Base-by-base conservation (phyloP, 2,888 invertebrate genomes). In the Tenthredo mesomela region DNA sequence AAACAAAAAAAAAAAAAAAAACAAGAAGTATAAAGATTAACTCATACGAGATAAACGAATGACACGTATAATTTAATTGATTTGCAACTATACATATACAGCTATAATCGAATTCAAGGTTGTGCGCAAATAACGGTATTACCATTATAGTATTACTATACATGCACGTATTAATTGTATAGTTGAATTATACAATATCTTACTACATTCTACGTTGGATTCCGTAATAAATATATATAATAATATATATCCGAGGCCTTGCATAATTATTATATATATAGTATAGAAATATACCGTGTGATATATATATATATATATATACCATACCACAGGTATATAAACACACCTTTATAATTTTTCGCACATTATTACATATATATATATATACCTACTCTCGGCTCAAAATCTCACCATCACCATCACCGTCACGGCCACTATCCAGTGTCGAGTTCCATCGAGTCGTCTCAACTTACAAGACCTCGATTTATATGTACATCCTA, bases 381-480 rank as follows among this genome's bases (percentile, higher is more conserved):
- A 33, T 33, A 33, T 33, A 33, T 33, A 33, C 2, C 33, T 33
- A 33, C 50, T 29, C 33, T 37, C 40, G 29, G n/a, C n/a, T 61
- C 33, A 40, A 61, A 80, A 58, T 61, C 37, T 54, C 61, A 43
- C 71, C 43, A 21, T 77, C 29, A 77, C 73, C 73, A 18, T 50
- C 58, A 58, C 58, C 47, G 33, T 77, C 77, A 77, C 50, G 77
- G 50, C 33, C 67, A 33, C 25, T 67, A 21, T 33, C 25, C 70
- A 70, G 82, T 82, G 82, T 82, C 82, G 82, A 82, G 82, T 82
- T 65, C 47, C 82, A 25, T 25, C 47, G 29, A 21, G 82, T 47
- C 82, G 43, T 65, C 82, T 82, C 82, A 70, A 82, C 43, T 82
- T 82, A 82, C 82, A 29, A 37, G 43, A 82, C 82, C 61, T 61